These are phyloP conservation scores for Spondyliosoma cantharus DNA, from an alignment of 2,797 vertebrate species.

Conservation along the genomic window DNA sequence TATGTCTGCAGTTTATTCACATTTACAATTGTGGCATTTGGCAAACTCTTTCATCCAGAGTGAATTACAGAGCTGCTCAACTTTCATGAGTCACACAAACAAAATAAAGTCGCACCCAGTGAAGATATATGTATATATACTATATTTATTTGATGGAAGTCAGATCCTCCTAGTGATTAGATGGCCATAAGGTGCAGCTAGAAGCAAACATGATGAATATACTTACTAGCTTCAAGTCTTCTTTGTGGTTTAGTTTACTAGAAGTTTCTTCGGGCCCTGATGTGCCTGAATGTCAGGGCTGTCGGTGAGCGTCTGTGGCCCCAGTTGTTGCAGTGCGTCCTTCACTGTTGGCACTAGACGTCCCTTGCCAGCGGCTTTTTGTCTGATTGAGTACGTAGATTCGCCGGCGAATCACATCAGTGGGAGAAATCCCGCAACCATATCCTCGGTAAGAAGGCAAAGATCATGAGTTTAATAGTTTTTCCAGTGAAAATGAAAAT, in stretches of 20 bases:
- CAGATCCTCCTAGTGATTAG: neutral
- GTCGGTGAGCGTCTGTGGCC: too few relatives aligned
- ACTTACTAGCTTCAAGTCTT: neutral
- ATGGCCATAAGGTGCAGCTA: neutral
- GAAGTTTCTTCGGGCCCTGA: neutral
- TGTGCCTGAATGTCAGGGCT: too few relatives aligned
- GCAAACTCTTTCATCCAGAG: conserved; percentile 12
- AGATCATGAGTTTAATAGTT: too few relatives aligned
- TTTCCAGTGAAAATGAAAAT: too few relatives aligned
- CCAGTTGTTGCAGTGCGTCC: too few relatives aligned
- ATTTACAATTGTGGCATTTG: conserved; percentile 31
- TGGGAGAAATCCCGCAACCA: too few relatives aligned
- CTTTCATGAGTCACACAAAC: conserved; percentile 26
- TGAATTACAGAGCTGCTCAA: conserved; percentile 18
- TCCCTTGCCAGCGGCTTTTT: too few relatives aligned
- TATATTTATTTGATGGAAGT: neutral
- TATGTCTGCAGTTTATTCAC: conserved; percentile 35
- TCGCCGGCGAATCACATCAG: too few relatives aligned
- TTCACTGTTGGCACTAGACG: too few relatives aligned
- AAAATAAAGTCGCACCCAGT: conserved; percentile 17
- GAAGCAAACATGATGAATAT: neutral
- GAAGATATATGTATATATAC: neutral
- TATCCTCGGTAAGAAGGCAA: too few relatives aligned
- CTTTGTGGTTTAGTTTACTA: neutral
- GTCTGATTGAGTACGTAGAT: too few relatives aligned